phyloP scores from a whole-genome alignment of 2,113 vertebrate species.

The Fukomys damarensis region DNA sequence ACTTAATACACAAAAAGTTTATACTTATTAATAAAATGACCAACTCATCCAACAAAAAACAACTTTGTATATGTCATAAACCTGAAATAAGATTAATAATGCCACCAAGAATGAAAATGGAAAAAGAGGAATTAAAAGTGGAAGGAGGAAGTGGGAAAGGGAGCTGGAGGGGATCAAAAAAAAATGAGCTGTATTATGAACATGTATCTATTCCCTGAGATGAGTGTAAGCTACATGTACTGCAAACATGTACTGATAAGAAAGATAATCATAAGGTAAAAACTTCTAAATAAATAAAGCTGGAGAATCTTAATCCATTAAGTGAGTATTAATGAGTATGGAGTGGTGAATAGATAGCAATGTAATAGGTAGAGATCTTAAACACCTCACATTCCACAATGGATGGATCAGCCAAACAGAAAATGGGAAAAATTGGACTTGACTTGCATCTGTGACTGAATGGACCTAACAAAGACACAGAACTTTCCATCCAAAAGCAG shows the following conservation, averaged over 20 bases:
- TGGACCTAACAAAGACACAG: not conserved
- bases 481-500: not conserved
- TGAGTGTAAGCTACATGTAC: not conserved
- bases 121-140: not conserved
- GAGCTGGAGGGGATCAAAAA: not conserved
- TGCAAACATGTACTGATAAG: not conserved
- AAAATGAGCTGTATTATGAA: not conserved
- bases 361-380: not conserved
- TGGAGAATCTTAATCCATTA: not conserved
- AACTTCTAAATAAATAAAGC: not conserved
- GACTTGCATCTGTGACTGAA: not conserved
- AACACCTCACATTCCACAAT: not conserved
- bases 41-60: not conserved
- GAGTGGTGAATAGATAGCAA: not conserved
- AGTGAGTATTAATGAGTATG: not conserved
- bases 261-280: not conserved
- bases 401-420: not conserved
- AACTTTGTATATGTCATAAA: not conserved
- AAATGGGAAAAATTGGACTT: not conserved
- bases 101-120: not conserved
- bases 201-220: not conserved
- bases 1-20: not conserved
- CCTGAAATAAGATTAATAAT: not conserved
- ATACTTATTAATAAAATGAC: not conserved
- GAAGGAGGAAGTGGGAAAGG: not conserved